A percentile compares a stretch with the other conserved stretches of the same genome.
Evolutionary conservation across 1,140 invertebrate genomes (phyloP).

Genomic region (Battus philenor): DNA sequence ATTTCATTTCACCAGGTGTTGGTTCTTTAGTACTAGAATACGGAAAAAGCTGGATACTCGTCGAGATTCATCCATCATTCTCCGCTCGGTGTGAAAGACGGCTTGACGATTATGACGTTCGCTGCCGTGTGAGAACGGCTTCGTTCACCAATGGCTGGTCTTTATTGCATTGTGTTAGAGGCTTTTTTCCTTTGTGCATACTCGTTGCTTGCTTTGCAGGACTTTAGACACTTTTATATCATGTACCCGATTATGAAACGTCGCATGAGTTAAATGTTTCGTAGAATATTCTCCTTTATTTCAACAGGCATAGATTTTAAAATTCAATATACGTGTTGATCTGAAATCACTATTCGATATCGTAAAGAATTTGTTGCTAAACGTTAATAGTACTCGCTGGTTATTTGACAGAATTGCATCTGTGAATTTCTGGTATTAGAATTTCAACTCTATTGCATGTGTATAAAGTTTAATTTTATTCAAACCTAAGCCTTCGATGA

Average conservation of each 20-base stretch:
- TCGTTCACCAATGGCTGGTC: conserved; percentile 22
- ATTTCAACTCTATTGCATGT: too few relatives aligned
- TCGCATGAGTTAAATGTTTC: conserved; percentile 1
- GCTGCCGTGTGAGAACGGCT: conserved; percentile 39
- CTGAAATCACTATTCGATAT: conserved; percentile 14
- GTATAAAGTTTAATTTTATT: background rate
- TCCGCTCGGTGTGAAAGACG: conserved; percentile 60
- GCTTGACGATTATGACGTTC: conserved; percentile 61
- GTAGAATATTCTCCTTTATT: conserved; percentile 13
- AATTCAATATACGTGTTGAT: conserved; percentile 1
- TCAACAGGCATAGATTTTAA: conserved; percentile 2
- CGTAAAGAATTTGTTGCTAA: conserved; percentile 36
- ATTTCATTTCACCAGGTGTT: conserved; percentile 4
- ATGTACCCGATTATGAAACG: conserved; percentile 13
- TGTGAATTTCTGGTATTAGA: too few relatives aligned
- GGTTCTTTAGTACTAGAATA: conserved; percentile 32
- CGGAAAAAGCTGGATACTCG: conserved; percentile 55
- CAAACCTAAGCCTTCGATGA: background rate
- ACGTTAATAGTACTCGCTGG: conserved; percentile 44
- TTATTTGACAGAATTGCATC: conserved; percentile 43
- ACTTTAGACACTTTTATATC: conserved; percentile 42
- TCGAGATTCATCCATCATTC: conserved; percentile 65
- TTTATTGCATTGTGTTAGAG: conserved; percentile 37
- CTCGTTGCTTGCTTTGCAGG: conserved; percentile 29
- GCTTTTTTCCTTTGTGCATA: conserved; percentile 35